Evolutionary conservation across 2,113 vertebrate species (phyloP).

Genomic region (Noctilio leporinus): DNA sequence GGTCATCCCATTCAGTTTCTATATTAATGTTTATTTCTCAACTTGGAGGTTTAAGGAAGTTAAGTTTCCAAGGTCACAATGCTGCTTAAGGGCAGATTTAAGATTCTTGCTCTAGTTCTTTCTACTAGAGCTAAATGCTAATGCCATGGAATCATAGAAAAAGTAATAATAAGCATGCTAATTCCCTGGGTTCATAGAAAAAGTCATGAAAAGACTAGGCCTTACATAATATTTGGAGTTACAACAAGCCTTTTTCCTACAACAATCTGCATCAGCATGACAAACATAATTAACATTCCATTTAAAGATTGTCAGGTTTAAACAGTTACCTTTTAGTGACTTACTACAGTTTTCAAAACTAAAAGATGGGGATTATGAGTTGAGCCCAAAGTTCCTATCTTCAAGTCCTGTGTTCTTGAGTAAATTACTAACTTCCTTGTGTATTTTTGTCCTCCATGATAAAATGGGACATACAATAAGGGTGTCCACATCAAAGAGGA

Average conservation of each 20-base stretch:
- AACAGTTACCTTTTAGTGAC: neutral
- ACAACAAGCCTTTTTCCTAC: neutral
- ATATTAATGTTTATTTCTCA: neutral
- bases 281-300: conserved; percentile 3
- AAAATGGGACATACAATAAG: neutral
- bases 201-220: neutral
- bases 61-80: neutral
- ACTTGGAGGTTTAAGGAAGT: neutral
- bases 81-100: neutral
- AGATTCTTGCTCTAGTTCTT: neutral
- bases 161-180: neutral
- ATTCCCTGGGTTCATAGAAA: neutral
- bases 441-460: neutral
- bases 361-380: neutral
- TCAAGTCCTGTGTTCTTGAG: neutral
- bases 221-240: neutral
- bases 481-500: neutral
- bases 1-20: neutral
- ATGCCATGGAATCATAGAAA: neutral
- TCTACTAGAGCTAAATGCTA: neutral
- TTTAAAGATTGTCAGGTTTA: neutral
- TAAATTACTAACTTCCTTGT: neutral
- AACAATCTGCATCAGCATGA: neutral
- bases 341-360: conserved; percentile 6
- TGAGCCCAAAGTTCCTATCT: neutral